phyloP scores from a whole-genome alignment of 1,140 invertebrate species.

The Melipona quadrifasciata region DNA sequence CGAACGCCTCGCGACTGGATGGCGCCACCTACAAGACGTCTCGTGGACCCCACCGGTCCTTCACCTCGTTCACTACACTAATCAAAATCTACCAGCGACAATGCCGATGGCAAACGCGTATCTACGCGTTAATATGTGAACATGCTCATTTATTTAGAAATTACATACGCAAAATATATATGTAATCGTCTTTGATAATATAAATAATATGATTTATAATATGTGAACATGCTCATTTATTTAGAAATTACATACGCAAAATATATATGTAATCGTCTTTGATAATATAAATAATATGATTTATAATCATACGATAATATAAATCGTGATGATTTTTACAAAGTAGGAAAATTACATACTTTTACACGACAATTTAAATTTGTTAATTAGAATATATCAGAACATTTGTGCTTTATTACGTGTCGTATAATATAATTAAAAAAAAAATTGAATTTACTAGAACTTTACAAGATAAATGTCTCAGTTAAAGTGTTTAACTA shows the following conservation, averaged over 20 bases:
- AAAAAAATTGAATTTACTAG: too few species aligned
- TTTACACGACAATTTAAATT: too few species aligned
- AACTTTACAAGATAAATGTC: too few species aligned
- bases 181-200: not conserved
- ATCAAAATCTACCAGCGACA: conserved; percentile 33
- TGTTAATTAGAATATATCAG: too few species aligned
- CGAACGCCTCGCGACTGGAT: conserved; percentile 62
- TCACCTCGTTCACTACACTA: conserved; percentile 49
- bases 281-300: too few species aligned
- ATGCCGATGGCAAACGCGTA: conserved; percentile 8
- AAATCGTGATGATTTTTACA: too few species aligned
- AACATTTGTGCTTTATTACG: too few species aligned
- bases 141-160: not conserved
- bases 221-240: not conserved
- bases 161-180: not conserved
- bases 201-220: not conserved
- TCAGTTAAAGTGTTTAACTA: too few species aligned
- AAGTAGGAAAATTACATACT: too few species aligned
- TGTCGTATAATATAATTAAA: too few species aligned
- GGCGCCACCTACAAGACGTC: conserved; percentile 69
- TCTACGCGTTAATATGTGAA: not conserved
- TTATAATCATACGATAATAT: not conserved
- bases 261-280: not conserved
- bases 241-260: not conserved
- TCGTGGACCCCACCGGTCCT: conserved; percentile 39